phyloP scores from a whole-genome alignment of 2,113 vertebrate species.

The Tyto alba region DNA sequence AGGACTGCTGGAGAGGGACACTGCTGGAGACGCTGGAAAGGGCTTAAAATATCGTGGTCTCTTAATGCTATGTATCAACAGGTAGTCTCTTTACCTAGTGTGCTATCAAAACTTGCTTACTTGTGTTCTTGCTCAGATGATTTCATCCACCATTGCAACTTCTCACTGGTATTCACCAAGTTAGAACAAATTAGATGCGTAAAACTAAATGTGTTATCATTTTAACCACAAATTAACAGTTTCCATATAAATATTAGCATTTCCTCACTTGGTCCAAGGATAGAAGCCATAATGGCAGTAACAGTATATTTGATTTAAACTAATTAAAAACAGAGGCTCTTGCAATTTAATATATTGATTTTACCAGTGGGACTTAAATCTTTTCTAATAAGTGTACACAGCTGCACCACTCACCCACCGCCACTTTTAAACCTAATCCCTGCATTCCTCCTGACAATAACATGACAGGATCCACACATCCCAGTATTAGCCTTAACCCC shows the following conservation, averaged over 20 bases:
- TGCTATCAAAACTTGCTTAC: neutral
- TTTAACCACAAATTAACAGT: constrained; percentile 72
- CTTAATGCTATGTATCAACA: neutral
- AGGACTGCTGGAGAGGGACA: too few relatives aligned
- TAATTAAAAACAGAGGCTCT: constrained; percentile 77
- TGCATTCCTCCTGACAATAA: constrained; percentile 71
- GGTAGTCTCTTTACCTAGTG: neutral
- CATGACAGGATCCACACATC: constrained; percentile 76
- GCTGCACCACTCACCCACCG: constrained; percentile 64
- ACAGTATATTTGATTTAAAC: constrained; percentile 67
- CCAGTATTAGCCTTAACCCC: constrained; percentile 69
- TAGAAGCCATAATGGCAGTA: constrained; percentile 57
- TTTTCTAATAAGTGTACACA: constrained; percentile 75
- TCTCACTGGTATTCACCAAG: constrained; percentile 24
- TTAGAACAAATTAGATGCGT: constrained; percentile 22
- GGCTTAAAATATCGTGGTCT: neutral
- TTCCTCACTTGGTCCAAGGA: constrained; percentile 65
- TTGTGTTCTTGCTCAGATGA: neutral
- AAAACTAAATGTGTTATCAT: constrained; percentile 66
- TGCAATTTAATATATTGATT: constrained; percentile 80
- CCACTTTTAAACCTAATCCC: constrained; percentile 62
- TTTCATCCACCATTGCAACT: neutral
- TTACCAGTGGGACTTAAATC: constrained; percentile 76
- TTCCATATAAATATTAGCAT: constrained; percentile 76
- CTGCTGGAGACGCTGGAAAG: too few relatives aligned